Conservation (phyloP, 2,888 invertebrate genomes). For the Leptarthrus brevirostris region DNA sequence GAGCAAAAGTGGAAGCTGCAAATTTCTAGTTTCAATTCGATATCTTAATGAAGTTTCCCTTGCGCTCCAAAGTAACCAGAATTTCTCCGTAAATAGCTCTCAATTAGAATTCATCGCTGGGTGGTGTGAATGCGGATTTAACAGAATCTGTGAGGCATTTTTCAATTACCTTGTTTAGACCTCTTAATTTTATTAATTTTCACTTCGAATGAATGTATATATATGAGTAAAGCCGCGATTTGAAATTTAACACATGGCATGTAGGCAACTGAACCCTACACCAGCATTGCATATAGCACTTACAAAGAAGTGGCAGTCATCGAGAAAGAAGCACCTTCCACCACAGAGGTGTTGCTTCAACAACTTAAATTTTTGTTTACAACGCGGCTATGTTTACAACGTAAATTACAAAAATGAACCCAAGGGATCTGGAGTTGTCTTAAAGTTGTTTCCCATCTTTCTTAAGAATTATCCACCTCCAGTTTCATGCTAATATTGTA, state of each 20-base stretch:
- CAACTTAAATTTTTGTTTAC: no score
- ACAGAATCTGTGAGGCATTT: neutral
- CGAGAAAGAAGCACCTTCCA: neutral
- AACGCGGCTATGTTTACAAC: neutral
- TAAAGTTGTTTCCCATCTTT: neutral
- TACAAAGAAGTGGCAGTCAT: neutral
- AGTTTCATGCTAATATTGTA: neutral
- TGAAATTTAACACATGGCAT: constrained; percentile 11
- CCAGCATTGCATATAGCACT: neutral
- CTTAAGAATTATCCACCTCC: neutral
- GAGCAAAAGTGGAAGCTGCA: neutral
- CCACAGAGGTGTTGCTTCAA: neutral
- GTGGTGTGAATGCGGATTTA: no score
- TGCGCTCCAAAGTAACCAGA: no score
- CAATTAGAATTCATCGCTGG: no score
- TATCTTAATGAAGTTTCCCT: constrained; percentile 6
- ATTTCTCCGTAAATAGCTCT: no score
- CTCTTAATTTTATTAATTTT: constrained; percentile 13
- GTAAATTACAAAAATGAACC: constrained; percentile 29
- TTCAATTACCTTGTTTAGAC: neutral
- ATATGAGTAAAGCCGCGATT: neutral
- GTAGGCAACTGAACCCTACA: neutral
- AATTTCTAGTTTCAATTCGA: neutral
- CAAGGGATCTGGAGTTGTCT: neutral
- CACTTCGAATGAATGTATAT: neutral